Evolutionary conservation across 2,113 vertebrate genomes (phyloP), one percentile per base, ranked within the genome.

Genomic region (Hippocampus comes): DNA sequence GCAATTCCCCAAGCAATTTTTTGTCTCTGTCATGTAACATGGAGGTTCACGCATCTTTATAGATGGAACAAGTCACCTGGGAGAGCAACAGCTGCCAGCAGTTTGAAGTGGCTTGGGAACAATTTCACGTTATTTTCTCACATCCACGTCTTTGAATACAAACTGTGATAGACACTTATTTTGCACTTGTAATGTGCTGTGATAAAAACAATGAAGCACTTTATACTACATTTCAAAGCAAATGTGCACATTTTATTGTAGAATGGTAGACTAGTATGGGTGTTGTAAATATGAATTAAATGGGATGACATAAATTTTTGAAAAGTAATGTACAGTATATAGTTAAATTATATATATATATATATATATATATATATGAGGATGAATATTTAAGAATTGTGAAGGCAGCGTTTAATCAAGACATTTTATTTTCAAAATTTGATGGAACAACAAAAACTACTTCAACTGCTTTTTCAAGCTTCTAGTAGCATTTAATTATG

Each of bases 31-130:
- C 56, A 41, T 63, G 66, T 72, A 82, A 78, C 78, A 69, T 27
- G 70, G 25, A 53, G 68, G 48, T 73, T 83, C 66, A 53, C 74
- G 78, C 76, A 72, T 89, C 84, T 87, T 87, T 84, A 80, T 83
- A 84, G 78, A 83, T 84, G 77, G 80, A 86, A 87, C 82, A 80
- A 85, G 79, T 88, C 89, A 88, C 85, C 80, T 89, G 88, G 88
- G 85, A 90, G 49, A 78, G 84, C 67, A 81, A 76, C 83, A 89
- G 80, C 86, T 89, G 89, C 80, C 80, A 82, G 81, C 85, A 73
- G 78, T 82, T 84, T 76, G 56, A 70, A 71, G 79, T 64, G 74
- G 74, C 85, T 82, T 71, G 86, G 82, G 82, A 89, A 74, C 84
- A 80, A 82, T 87, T 88, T 76, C 71, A 71, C 2, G 12, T 48